A percentile compares a stretch with the other conserved stretches of the same genome.
Conservation (phyloP, 2,113 vertebrate genomes). For the Cebus imitator region DNA sequence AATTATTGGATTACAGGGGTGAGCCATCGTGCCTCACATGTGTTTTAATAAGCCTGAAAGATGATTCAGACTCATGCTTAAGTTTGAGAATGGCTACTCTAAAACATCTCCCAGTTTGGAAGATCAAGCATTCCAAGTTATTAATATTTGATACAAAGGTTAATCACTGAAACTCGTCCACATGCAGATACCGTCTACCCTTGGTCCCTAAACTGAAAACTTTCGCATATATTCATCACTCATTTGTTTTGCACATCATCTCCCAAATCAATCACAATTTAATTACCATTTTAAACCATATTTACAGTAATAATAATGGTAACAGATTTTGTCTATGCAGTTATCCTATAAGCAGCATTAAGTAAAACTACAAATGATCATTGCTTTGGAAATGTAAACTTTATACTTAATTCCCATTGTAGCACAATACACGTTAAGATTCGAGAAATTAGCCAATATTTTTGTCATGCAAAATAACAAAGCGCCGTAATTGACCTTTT, state of each 20-base stretch:
- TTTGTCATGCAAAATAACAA: background rate
- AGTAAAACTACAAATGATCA: background rate
- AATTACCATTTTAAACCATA: background rate
- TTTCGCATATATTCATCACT: background rate
- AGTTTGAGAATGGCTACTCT: background rate
- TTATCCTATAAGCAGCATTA: background rate
- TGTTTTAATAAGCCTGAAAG: background rate
- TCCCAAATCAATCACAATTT: background rate
- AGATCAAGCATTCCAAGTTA: background rate
- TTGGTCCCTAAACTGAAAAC: background rate
- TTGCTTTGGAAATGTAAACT: conserved; percentile 3
- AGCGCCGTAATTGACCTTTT: background rate
- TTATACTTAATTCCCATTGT: background rate
- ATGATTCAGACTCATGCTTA: background rate
- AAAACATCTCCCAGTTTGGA: background rate
- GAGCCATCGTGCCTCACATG: too few species aligned
- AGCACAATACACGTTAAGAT: background rate
- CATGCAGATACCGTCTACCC: background rate
- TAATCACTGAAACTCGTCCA: background rate
- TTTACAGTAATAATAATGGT: background rate
- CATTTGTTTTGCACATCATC: background rate
- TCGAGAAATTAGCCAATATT: background rate
- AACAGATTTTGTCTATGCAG: background rate
- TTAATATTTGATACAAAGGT: background rate
- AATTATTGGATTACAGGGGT: too few species aligned